These are phyloP conservation scores for Galago senegalensis DNA, from an alignment of 2,797 vertebrate genomes.

Conservation along the genomic window DNA sequence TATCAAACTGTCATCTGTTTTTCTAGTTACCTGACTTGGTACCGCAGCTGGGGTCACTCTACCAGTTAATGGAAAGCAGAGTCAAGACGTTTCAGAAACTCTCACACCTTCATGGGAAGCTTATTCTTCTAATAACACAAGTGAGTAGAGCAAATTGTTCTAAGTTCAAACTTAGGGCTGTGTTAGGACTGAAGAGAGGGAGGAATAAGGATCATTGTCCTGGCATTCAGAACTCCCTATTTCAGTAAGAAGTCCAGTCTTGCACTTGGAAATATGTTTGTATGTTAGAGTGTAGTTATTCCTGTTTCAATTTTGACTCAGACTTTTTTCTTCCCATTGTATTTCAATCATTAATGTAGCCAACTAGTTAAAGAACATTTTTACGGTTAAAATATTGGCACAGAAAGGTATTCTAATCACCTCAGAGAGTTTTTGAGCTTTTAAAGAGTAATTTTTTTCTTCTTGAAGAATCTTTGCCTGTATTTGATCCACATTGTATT, in stretches of 20 bases:
- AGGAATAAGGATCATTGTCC: not conserved
- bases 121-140: conserved; percentile 96
- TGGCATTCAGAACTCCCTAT: not conserved
- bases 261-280: not conserved
- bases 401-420: not conserved
- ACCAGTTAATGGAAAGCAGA: conserved; percentile 98
- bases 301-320: not conserved
- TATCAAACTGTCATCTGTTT: not conserved
- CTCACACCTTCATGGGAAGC: conserved; percentile 96
- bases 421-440: not conserved
- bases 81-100: conserved; percentile 97
- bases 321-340: not conserved
- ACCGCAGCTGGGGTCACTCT: conserved; percentile 94
- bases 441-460: not conserved
- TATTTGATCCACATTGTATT: not conserved
- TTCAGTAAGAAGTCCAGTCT: not conserved
- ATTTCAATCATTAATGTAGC: not conserved
- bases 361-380: not conserved
- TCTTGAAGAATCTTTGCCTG: not conserved
- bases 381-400: not conserved
- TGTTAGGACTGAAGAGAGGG: not conserved
- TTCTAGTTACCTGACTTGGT: conserved; percentile 96
- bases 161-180: not conserved
- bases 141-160: conserved; percentile 87
- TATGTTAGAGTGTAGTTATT: not conserved